Percentiles rank a stretch among this genome's conserved stretches.
These are phyloP conservation scores for Patagioenas fasciata DNA, from an alignment of 2,113 vertebrate genomes.

Conservation along the genomic window DNA sequence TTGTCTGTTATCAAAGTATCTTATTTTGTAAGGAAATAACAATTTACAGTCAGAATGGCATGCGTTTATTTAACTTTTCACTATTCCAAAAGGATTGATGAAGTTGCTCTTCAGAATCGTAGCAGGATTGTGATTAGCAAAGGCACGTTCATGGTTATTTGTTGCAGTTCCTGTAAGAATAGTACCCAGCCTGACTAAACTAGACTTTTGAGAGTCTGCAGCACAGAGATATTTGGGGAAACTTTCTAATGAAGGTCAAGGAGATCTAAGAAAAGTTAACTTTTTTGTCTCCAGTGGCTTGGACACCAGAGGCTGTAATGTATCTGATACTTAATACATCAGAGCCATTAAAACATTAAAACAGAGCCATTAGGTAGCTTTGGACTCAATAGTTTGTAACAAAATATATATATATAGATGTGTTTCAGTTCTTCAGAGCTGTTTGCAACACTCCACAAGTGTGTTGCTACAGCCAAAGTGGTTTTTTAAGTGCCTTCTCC, in stretches of 20 bases:
- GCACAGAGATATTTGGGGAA: background rate
- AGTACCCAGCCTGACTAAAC: background rate
- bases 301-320: background rate
- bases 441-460: background rate
- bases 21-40: background rate
- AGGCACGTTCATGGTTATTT: background rate
- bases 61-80: background rate
- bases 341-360: background rate
- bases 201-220: background rate
- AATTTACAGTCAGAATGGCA: background rate
- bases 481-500: background rate
- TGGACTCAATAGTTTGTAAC: background rate
- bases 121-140: background rate
- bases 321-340: background rate
- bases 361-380: background rate
- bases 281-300: background rate
- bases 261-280: background rate
- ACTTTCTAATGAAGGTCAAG: background rate
- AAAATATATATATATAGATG: background rate
- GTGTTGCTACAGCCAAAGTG: background rate
- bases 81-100: background rate
- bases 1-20: background rate
- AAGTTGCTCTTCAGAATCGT: background rate
- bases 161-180: background rate
- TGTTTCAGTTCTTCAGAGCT: background rate